Evolutionary conservation across 2,113 vertebrate genomes (phyloP), one percentile per base, ranked within the genome.

Genomic region (Galemys pyrenaicus): DNA sequence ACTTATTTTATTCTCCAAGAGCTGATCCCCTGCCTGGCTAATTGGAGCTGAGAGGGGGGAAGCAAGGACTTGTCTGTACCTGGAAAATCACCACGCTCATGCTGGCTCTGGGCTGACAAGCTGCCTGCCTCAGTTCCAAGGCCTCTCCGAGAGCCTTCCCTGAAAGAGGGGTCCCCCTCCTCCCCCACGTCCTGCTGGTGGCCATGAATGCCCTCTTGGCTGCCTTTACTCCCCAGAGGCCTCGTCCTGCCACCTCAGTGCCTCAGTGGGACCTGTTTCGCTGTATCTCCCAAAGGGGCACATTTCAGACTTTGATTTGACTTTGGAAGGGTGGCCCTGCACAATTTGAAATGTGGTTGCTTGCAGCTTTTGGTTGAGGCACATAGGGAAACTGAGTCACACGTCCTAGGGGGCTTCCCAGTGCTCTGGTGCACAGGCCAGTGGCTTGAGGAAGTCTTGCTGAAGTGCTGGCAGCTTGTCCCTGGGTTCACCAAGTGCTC

Each of bases 241-340:
- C 35, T 3, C 60, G 3, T 26, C 28, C 60, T 62, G 22, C 13
- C 79, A 62, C 26, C 71, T 54, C 44, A 54, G 39, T 24, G 74
- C 78, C 39, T 60, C 32, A 37, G 49, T 22, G 46, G 9, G 49
- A 67, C n/a, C 75, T 91, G 19, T 65, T 67, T 92, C 46, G 15
- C 22, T 95, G 91, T 67, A 60, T 89, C 80, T 87, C 60, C 19
- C 1, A 9, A 30, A 83, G 58, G 35, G 62, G 32, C 7, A 71
- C 51, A 83, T 68, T 71, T 60, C 58, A 78, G 89, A 60, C 73
- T 68, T 41, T 44, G 39, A 16, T 77, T 75, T 96, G 60, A 74
- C 41, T 84, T 79, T 62, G 56, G 95, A 89, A 89, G 64, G 67
- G 44, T 46, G 37, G 49, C 73, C 70, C n/a, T n/a, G n/a, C n/a